Conservation (phyloP, 2,888 invertebrate genomes). For the Platycnemis pennipes region DNA sequence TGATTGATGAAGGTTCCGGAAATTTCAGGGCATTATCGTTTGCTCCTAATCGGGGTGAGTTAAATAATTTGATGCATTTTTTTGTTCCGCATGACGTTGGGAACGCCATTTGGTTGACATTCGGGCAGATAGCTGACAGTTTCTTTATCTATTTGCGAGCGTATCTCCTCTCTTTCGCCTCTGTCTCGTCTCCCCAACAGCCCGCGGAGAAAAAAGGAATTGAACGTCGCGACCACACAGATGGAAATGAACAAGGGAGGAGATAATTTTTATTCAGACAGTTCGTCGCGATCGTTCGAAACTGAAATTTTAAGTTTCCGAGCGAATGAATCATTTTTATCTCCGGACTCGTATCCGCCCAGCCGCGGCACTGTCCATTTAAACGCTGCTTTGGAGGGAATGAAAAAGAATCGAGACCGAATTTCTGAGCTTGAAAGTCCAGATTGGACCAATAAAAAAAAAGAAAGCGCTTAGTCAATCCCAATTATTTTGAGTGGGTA, state of each 20-base stretch:
- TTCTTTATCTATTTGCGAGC: not conserved
- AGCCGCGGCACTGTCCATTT: not conserved
- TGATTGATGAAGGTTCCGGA: slow-evolving; percentile 64
- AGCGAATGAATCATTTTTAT: not conserved
- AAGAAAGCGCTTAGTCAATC: not conserved
- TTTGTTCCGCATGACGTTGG: slow-evolving; percentile 30
- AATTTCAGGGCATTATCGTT: slow-evolving; percentile 57
- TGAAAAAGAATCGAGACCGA: no score
- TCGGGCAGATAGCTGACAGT: slow-evolving; percentile 35
- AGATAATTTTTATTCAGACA: not conserved
- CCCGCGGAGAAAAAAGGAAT: not conserved
- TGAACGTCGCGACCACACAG: not conserved
- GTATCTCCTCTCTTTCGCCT: not conserved
- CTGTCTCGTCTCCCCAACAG: not conserved
- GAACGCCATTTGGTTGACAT: slow-evolving; percentile 34
- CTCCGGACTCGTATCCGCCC: not conserved
- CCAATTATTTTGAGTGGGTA: not conserved
- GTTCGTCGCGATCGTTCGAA: not conserved
- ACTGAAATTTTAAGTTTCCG: not conserved
- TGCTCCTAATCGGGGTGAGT: slow-evolving; percentile 43
- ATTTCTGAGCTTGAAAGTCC: not conserved
- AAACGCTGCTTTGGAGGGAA: not conserved
- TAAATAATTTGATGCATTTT: slow-evolving; percentile 56
- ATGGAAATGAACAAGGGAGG: not conserved
- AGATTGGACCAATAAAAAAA: not conserved